Percentiles rank a stretch among this genome's conserved stretches.
phyloP scores from a whole-genome alignment of 1,140 invertebrate species.

The Bombus confusus region DNA sequence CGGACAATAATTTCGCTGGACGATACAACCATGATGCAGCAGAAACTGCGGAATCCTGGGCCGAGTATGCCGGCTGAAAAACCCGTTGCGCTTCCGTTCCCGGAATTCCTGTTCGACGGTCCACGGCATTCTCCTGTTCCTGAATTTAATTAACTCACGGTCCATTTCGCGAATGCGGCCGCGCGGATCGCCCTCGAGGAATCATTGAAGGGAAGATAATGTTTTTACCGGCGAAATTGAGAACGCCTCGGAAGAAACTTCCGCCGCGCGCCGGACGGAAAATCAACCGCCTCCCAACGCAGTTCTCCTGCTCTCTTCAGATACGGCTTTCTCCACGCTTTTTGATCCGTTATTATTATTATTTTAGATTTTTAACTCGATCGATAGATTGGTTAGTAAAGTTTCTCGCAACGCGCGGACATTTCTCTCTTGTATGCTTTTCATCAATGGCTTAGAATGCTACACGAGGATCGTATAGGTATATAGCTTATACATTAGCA shows the following conservation, averaged over 20 bases:
- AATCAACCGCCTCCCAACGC: not conserved
- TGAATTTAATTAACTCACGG: conserved; percentile 45
- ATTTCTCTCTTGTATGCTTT: not conserved
- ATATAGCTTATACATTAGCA: too few relatives aligned
- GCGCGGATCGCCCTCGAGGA: conserved; percentile 30
- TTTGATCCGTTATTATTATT: not conserved
- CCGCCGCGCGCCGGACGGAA: not conserved
- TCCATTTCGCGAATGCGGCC: conserved; percentile 39
- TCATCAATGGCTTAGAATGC: too few relatives aligned
- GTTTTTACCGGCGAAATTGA: conserved; percentile 35
- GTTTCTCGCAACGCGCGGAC: not conserved
- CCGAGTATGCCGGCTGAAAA: conserved; percentile 18
- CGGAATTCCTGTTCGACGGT: conserved; percentile 42
- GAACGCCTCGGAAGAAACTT: conserved; percentile 12
- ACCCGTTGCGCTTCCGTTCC: conserved; percentile 33
- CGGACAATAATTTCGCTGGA: conserved; percentile 12
- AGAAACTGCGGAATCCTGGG: not conserved
- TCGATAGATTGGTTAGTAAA: not conserved
- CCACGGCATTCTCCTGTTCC: conserved; percentile 36
- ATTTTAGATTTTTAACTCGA: not conserved
- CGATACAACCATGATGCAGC: conserved; percentile 28
- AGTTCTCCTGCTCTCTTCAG: not conserved
- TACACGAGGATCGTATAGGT: too few relatives aligned
- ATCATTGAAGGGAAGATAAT: conserved; percentile 39
- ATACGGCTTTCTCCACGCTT: not conserved